phyloP scores from a whole-genome alignment of 2,113 vertebrate species.

The Ia io region DNA sequence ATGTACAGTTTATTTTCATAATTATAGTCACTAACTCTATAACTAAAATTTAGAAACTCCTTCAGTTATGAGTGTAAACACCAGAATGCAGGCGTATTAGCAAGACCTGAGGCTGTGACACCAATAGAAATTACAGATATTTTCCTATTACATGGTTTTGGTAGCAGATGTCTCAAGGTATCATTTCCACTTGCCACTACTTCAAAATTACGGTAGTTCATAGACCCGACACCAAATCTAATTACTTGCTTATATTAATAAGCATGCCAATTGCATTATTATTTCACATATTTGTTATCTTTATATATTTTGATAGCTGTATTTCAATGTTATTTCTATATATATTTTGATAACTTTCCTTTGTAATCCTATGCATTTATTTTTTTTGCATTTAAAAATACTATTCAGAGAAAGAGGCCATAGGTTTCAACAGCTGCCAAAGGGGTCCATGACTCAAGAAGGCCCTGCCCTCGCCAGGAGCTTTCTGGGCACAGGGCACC shows the following conservation, averaged over 20 bases:
- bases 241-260: conserved; percentile 2
- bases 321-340: neutral
- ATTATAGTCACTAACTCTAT: neutral
- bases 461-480: neutral
- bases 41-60: neutral
- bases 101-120: neutral
- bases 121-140: neutral
- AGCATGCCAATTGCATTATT: neutral
- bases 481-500: neutral
- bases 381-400: neutral
- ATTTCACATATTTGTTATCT: neutral
- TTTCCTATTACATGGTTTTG: neutral
- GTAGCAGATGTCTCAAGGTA: conserved; percentile 37
- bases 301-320: neutral
- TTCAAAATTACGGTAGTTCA: neutral
- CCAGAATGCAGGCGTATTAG: neutral
- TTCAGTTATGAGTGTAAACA: neutral
- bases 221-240: conserved; percentile 3
- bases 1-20: neutral
- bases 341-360: neutral
- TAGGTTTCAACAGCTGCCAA: neutral
- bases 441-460: neutral
- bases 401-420: neutral
- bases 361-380: neutral
- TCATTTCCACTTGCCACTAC: conserved; percentile 2